Evolutionary conservation across 2,113 vertebrate genomes (phyloP), one percentile per base, ranked within the genome.

Genomic region (Micronycteris hirsuta): DNA sequence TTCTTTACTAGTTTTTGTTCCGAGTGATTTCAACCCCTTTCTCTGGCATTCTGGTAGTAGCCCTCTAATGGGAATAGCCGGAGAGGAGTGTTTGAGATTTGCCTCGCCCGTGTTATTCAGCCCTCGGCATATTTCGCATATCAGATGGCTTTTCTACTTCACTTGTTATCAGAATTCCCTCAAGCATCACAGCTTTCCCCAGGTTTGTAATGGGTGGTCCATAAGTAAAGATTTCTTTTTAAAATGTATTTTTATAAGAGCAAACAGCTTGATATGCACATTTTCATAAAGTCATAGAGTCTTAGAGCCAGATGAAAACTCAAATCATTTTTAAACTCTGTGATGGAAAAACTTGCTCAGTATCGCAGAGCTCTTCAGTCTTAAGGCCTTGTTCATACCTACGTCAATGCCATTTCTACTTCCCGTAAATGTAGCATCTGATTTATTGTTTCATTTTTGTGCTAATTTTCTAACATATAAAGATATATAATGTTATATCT

Each of bases 171-270:
- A 82, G 65, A 92, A 78, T 84, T 94, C 71, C 85, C 47, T 92
- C 28, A 56, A 63, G 49, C 17, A 52, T 33, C 74, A 33, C 28
- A 20, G n/a, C 31, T 80, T 82, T 63, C 41, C 54, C 31, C 38
- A 68, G 33, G 33, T 52, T 78, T 93, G 26, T 86, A 78, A 70
- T 28, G 33, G 36, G 36, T 85, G 38, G 74, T 76, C 83, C 33
- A 13, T 61, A 78, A 93, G 49, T 47, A 91, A 90, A 89, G 68
- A 78, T 71, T 26, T 88, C n/a, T 67, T 97, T 90, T 87, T 47
- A 58, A 92, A 54, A 63, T 82, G 26, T 85, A 85, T 33, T 93
- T 94, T 86, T 65, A 68, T 58, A 78, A 88, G 63, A 56, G 41
- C 33, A 56, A 91, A 91, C 13, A 94, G 81, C 54, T 76, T 58